Conservation (phyloP, 2,113 vertebrate genomes). For the Ictalurus furcatus region DNA sequence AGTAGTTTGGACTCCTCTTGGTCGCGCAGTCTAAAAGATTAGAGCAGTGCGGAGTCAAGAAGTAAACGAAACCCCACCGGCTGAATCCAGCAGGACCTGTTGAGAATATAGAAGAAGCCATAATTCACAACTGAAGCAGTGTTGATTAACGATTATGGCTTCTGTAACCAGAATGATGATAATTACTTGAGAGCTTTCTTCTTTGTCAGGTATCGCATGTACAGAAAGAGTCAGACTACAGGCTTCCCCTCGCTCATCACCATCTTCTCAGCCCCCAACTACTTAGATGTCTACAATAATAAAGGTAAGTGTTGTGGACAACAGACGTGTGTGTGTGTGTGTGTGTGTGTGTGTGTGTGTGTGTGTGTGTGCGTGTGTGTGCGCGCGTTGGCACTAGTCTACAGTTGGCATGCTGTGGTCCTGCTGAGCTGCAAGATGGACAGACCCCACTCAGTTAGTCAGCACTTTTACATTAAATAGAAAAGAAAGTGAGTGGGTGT, state of each 20-base stretch:
- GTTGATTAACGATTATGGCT: neutral
- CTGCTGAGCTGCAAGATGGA: constrained; percentile 52
- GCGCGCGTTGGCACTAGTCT: neutral
- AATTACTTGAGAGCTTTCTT: neutral
- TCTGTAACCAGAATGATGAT: neutral
- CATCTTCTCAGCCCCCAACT: constrained; percentile 99
- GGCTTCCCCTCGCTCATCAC: constrained; percentile 99
- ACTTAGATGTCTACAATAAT: constrained; percentile 99
- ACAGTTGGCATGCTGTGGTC: constrained; percentile 47
- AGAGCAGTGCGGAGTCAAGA: constrained; percentile 25
- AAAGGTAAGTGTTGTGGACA: constrained; percentile 81
- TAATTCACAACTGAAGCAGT: neutral
- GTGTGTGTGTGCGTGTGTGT: constrained; percentile 5
- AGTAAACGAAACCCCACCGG: neutral
- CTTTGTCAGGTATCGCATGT: constrained; percentile 90
- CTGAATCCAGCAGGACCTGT: neutral
- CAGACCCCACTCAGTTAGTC: constrained; percentile 64
- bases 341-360: constrained; percentile 15
- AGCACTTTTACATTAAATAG: constrained; percentile 64
- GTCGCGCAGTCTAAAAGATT: constrained; percentile 38
- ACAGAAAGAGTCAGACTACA: constrained; percentile 99
- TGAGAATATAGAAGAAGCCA: neutral
- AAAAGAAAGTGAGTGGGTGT: constrained; percentile 53
- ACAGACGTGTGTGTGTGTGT: neutral
- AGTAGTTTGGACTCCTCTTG: constrained; percentile 6